A percentile compares a stretch with the other conserved stretches of the same genome.
Evolutionary conservation across 2,113 vertebrate species (phyloP).

Genomic region (Poeciliopsis occidentalis): DNA sequence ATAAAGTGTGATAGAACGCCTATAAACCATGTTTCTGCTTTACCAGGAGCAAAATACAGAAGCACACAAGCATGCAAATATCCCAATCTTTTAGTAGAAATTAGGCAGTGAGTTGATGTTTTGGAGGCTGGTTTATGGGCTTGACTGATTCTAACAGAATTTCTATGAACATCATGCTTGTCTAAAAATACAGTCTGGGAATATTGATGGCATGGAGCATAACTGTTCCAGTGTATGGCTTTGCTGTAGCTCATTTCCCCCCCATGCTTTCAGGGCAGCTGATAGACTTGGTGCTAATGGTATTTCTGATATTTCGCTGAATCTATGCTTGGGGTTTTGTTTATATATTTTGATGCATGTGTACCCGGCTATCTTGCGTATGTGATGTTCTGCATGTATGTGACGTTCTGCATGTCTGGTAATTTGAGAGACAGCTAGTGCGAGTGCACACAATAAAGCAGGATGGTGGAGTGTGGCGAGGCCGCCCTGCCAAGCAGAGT

Average conservation of each 20-base stretch:
- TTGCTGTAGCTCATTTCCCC: slow-evolving; percentile 7
- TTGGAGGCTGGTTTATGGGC: neutral
- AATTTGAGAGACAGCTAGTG: slow-evolving; percentile 37
- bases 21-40: slow-evolving; percentile 32
- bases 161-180: slow-evolving; percentile 5
- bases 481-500: slow-evolving; percentile 55
- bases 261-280: neutral
- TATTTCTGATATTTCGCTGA: slow-evolving; percentile 20
- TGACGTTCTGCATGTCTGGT: neutral
- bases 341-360: slow-evolving; percentile 16
- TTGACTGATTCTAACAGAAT: slow-evolving; percentile 25
- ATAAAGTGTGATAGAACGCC: slow-evolving; percentile 34
- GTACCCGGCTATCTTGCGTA: neutral
- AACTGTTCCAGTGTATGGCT: neutral
- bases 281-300: neutral
- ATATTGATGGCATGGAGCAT: slow-evolving; percentile 7
- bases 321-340: slow-evolving; percentile 3
- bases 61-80: neutral
- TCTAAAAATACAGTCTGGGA: slow-evolving; percentile 17
- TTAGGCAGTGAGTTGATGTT: slow-evolving; percentile 18
- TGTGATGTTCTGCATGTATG: neutral
- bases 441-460: slow-evolving; percentile 51
- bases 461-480: slow-evolving; percentile 47
- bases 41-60: slow-evolving; percentile 16
- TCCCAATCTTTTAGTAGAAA: slow-evolving; percentile 10